Evolutionary conservation across 30 jellyfish, hydroid and myxozoan species (phyloP).

Genomic region (Aurelia aurita): DNA sequence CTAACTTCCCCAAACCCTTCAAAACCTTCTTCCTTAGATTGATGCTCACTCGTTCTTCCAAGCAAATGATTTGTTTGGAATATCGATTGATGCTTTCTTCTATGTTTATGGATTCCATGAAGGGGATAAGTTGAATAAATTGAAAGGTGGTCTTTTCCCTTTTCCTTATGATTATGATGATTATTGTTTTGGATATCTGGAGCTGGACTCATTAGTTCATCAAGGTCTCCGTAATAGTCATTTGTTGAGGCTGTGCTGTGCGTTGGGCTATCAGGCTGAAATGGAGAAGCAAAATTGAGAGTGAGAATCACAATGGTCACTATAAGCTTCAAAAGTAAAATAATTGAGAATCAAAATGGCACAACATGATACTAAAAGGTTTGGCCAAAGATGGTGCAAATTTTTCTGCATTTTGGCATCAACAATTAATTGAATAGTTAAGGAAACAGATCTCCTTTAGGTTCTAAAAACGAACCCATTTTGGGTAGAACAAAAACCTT

Average conservation of each 20-base stretch:
- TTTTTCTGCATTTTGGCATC: too few species aligned
- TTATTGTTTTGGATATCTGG: slow-evolving; percentile 17
- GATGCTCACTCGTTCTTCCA: slow-evolving; percentile 71
- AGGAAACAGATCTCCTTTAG: too few species aligned
- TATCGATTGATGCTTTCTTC: slow-evolving; percentile 60
- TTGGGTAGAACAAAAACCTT: too few species aligned
- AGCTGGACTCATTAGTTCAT: slow-evolving; percentile 66
- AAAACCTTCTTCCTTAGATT: slow-evolving; percentile 91
- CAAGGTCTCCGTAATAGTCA: slow-evolving; percentile 88
- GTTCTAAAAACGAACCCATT: too few species aligned
- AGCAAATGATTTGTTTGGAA: slow-evolving; percentile 68
- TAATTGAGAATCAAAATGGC: neutral
- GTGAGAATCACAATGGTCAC: neutral
- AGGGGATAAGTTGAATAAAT: slow-evolving; percentile 97
- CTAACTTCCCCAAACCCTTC: slow-evolving; percentile 93
- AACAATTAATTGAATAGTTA: too few species aligned
- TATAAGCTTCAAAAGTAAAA: neutral
- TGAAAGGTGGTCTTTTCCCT: slow-evolving; percentile 59
- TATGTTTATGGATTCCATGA: slow-evolving; percentile 84
- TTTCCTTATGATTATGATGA: slow-evolving; percentile 32
- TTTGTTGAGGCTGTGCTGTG: slow-evolving; percentile 93
- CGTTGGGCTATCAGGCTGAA: slow-evolving; percentile 90
- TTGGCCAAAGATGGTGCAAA: too few species aligned
- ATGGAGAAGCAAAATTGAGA: neutral
- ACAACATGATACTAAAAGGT: too few species aligned